These are phyloP conservation scores for Aramus guarauna DNA, from an alignment of 2,113 vertebrate genomes.

Conservation along the genomic window DNA sequence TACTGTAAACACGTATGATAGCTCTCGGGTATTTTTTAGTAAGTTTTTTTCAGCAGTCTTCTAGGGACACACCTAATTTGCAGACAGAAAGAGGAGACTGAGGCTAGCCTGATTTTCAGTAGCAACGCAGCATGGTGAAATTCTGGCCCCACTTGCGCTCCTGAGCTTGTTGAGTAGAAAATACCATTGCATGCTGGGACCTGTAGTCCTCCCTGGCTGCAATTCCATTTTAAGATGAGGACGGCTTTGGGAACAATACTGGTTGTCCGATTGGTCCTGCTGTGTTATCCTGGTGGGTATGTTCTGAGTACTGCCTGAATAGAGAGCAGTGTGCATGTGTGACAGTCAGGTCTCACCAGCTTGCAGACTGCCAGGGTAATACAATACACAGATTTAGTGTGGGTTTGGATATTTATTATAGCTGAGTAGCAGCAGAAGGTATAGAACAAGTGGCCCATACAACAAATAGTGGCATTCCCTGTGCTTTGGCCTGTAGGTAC, in stretches of 20 bases:
- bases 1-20: neutral
- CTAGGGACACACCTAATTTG: neutral
- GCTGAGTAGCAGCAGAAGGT: neutral
- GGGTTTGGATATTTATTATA: neutral
- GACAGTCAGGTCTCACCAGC: neutral
- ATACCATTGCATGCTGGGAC: neutral
- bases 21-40: neutral
- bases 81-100: neutral
- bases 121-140: neutral
- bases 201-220: neutral
- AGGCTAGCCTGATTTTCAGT: neutral
- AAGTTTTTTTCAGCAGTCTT: neutral
- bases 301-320: neutral
- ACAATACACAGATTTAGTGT: neutral
- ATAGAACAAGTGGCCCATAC: neutral
- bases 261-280: neutral
- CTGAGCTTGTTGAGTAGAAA: neutral
- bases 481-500: neutral
- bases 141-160: neutral
- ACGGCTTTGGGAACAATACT: neutral
- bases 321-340: neutral
- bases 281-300: neutral
- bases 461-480: neutral
- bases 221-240: neutral
- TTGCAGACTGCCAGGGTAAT: neutral